Conservation (phyloP, 1,140 invertebrate genomes). For the Glossosoma conforme region DNA sequence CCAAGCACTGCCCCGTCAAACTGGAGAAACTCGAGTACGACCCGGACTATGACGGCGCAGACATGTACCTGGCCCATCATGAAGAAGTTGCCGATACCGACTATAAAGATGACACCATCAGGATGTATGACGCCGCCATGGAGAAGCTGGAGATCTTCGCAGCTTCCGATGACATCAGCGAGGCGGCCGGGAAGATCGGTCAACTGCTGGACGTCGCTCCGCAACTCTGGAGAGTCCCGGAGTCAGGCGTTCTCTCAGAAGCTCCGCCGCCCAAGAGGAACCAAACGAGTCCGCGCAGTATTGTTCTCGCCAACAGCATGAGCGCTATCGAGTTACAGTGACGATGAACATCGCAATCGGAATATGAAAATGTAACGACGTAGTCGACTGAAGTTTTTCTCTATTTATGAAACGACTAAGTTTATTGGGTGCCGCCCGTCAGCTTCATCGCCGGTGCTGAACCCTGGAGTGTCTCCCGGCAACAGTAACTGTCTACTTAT, state of each 20-base stretch:
- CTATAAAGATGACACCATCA: slow-evolving; percentile 17
- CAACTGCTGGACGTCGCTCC: slow-evolving; percentile 14
- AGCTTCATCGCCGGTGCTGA: no score
- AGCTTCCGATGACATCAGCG: slow-evolving; percentile 1
- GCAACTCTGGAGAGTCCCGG: neutral
- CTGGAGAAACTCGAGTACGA: slow-evolving; percentile 43
- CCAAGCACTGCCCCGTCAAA: slow-evolving; percentile 43
- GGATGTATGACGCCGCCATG: slow-evolving; percentile 20
- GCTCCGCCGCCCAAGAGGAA: neutral
- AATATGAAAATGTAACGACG: no score
- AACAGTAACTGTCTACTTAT: no score
- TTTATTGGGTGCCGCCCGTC: no score
- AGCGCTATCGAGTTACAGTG: no score
- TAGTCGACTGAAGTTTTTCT: no score
- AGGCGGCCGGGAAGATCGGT: slow-evolving; percentile 13
- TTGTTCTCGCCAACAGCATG: no score
- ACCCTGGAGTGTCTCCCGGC: no score
- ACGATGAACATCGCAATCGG: no score
- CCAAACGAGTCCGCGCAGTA: neutral
- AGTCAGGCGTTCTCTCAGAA: neutral
- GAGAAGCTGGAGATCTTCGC: slow-evolving; percentile 20
- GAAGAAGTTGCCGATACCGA: slow-evolving; percentile 17
- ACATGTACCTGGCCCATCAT: slow-evolving; percentile 27
- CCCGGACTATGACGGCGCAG: slow-evolving; percentile 35
- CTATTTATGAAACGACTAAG: no score